Evolutionary conservation across 2,113 vertebrate genomes (phyloP).

Genomic region (Muntiacus muntjak): DNA sequence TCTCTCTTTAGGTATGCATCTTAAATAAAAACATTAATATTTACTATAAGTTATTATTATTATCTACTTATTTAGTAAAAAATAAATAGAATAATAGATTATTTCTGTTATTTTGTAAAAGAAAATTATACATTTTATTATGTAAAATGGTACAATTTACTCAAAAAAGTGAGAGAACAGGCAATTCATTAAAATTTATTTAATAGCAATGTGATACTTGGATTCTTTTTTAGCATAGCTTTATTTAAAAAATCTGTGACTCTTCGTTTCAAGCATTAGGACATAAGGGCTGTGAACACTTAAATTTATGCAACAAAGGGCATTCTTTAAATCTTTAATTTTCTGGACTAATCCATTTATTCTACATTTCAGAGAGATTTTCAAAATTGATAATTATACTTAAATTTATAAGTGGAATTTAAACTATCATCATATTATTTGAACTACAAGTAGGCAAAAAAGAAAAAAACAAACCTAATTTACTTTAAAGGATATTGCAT

Average conservation of each 20-base stretch:
- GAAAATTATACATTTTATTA: not conserved
- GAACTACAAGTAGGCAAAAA: not conserved
- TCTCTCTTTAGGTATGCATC: not conserved
- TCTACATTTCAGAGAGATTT: not conserved
- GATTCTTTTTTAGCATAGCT: not conserved
- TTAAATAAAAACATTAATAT: not conserved
- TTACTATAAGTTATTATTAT: not conserved
- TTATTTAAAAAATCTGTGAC: not conserved
- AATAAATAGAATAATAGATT: not conserved
- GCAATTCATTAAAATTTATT: not conserved
- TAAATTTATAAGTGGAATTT: not conserved
- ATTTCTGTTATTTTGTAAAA: not conserved
- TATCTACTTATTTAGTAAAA: not conserved
- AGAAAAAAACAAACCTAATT: not conserved
- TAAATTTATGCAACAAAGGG: constrained; percentile 25
- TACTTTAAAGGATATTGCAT: not conserved
- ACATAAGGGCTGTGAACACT: not conserved
- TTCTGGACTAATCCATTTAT: not conserved
- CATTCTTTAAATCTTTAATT: not conserved
- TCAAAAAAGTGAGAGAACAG: not conserved
- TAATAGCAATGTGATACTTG: not conserved
- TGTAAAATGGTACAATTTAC: not conserved
- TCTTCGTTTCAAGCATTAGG: not conserved
- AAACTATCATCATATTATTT: not conserved
- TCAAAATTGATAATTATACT: not conserved